Percentiles rank a stretch among this genome's conserved stretches.
phyloP scores from a whole-genome alignment of 2,797 vertebrate genomes.

The Acanthopagrus latus region DNA sequence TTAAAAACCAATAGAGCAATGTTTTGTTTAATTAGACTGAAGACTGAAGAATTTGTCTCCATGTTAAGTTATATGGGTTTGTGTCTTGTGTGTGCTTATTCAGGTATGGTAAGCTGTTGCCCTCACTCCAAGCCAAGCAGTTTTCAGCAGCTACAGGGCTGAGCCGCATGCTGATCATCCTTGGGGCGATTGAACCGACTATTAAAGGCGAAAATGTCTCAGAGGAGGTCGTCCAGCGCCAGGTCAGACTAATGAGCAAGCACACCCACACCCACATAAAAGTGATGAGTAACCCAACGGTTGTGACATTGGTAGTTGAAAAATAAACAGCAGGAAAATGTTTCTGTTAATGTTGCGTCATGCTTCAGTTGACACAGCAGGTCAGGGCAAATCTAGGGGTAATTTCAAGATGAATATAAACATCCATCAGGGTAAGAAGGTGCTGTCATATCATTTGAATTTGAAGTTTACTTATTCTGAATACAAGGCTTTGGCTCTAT shows the following conservation, averaged over 20 bases:
- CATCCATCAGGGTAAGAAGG: background rate
- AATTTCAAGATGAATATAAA: background rate
- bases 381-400: background rate
- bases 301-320: conserved; percentile 5
- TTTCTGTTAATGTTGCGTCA: background rate
- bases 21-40: background rate
- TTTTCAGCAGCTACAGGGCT: conserved; percentile 86
- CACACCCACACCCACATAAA: conserved; percentile 15
- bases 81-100: conserved; percentile 28
- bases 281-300: background rate
- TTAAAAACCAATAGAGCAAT: background rate
- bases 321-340: background rate
- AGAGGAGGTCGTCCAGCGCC: conserved; percentile 84
- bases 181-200: conserved; percentile 83
- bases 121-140: conserved; percentile 85
- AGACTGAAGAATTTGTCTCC: background rate
- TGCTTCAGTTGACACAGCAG: background rate
- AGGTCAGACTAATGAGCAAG: conserved; percentile 74
- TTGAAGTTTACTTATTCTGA: background rate
- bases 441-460: background rate
- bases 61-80: conserved; percentile 3
- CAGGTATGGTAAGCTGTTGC: conserved; percentile 86
- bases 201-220: conserved; percentile 79
- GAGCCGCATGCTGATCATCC: conserved; percentile 86
- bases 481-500: background rate